Percentiles rank a stretch among this genome's conserved stretches.
Evolutionary conservation across 2,797 vertebrate genomes (phyloP).

Genomic region (Carduelis carduelis): DNA sequence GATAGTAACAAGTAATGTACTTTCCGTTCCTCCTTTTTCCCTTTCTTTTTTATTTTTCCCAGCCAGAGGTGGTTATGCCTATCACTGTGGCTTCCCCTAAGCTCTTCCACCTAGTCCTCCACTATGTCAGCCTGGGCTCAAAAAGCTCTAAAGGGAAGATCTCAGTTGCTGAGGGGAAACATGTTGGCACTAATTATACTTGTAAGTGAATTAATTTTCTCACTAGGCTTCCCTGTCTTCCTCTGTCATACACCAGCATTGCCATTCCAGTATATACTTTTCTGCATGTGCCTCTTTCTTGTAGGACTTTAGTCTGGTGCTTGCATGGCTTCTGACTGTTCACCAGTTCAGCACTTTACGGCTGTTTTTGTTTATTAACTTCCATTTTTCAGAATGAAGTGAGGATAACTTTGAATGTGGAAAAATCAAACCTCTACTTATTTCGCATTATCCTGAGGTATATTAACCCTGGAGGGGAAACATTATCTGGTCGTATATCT

Average conservation of each 20-base stretch:
- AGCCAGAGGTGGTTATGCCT: conserved; percentile 83
- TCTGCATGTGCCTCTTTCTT: background rate
- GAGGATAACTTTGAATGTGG: conserved; percentile 85
- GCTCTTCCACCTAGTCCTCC: conserved; percentile 80
- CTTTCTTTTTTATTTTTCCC: conserved; percentile 79
- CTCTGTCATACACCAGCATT: background rate
- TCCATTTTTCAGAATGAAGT: conserved; percentile 88
- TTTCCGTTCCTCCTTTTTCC: conserved; percentile 64
- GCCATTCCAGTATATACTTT: background rate
- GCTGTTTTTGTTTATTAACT: conserved; percentile 68
- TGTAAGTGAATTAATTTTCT: conserved; percentile 82
- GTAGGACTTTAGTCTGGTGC: conserved; percentile 21
- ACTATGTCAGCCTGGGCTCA: conserved; percentile 78
- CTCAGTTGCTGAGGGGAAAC: conserved; percentile 80
- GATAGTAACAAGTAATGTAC: conserved; percentile 45
- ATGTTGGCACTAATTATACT: conserved; percentile 81
- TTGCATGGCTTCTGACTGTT: conserved; percentile 46
- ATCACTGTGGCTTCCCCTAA: conserved; percentile 81
- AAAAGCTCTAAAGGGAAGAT: conserved; percentile 77
- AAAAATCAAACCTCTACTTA: conserved; percentile 75
- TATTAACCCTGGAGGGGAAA: conserved; percentile 79
- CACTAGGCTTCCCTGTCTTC: conserved; percentile 45
- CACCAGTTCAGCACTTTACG: conserved; percentile 22
- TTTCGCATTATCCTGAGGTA: conserved; percentile 88
- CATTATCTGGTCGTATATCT: conserved; percentile 78